These are phyloP conservation scores for Balaenoptera acutorostrata DNA, from an alignment of 2,113 vertebrate species.

Conservation along the genomic window DNA sequence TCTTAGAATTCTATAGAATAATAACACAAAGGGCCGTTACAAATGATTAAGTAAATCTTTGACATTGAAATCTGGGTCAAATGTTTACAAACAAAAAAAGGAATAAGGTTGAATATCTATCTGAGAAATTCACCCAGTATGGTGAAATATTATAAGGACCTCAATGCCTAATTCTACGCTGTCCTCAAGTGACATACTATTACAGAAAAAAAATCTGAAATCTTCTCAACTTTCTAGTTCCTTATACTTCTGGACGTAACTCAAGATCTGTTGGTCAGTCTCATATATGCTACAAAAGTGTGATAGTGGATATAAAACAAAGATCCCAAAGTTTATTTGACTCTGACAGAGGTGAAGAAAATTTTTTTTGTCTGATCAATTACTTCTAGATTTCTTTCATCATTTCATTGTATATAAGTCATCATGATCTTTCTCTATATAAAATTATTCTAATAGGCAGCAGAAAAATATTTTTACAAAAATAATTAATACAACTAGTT, in stretches of 20 bases:
- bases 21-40: neutral
- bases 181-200: neutral
- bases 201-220: neutral
- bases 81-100: neutral
- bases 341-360: neutral
- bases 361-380: neutral
- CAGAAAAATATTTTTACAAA: neutral
- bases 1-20: neutral
- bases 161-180: neutral
- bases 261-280: neutral
- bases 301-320: neutral
- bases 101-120: neutral
- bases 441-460: neutral
- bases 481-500: neutral
- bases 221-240: neutral
- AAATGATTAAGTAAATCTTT: slow-evolving; percentile 25
- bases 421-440: neutral
- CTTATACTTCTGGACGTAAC: neutral
- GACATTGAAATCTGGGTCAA: slow-evolving; percentile 5
- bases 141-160: neutral
- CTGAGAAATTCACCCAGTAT: neutral
- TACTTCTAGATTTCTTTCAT: neutral
- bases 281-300: neutral
- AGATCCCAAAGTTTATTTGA: neutral
- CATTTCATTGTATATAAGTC: neutral